A percentile compares a stretch with the other conserved stretches of the same genome.
phyloP scores from a whole-genome alignment of 2,113 vertebrate genomes.

The Psilopsiagon aurifrons region DNA sequence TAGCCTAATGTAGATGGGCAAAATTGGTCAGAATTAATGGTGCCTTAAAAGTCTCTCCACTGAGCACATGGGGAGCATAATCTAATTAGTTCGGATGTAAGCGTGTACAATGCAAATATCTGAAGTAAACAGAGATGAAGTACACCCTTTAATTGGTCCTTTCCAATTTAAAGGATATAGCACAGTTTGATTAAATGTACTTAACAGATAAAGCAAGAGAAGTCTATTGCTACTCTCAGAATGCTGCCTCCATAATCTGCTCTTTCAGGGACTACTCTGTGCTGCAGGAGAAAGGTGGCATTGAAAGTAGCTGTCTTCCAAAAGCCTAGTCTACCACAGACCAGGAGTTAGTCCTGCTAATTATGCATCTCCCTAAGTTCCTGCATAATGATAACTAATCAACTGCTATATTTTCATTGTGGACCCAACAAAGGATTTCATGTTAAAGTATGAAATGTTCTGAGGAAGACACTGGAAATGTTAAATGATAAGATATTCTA shows the following conservation, averaged over 20 bases:
- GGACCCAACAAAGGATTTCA: neutral
- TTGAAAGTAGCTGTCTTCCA: neutral
- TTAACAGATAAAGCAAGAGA: neutral
- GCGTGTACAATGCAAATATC: neutral
- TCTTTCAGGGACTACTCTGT: neutral
- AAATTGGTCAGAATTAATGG: neutral
- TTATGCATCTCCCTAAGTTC: neutral
- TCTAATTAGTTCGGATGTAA: neutral
- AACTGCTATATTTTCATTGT: neutral
- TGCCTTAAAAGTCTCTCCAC: neutral
- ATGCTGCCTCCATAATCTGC: neutral
- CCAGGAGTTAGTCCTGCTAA: neutral
- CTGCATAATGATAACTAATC: neutral
- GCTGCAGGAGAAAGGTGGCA: neutral
- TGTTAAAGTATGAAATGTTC: neutral
- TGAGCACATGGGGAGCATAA: neutral
- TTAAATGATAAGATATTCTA: neutral
- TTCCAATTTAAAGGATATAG: neutral
- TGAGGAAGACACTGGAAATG: neutral
- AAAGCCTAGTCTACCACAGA: neutral
- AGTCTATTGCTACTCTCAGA: neutral
- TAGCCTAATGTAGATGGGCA: neutral
- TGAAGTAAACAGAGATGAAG: neutral
- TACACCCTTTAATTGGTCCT: neutral
- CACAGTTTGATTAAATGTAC: neutral